phyloP scores from a whole-genome alignment of 2,888 invertebrate genomes.

The Agrochola macilenta region DNA sequence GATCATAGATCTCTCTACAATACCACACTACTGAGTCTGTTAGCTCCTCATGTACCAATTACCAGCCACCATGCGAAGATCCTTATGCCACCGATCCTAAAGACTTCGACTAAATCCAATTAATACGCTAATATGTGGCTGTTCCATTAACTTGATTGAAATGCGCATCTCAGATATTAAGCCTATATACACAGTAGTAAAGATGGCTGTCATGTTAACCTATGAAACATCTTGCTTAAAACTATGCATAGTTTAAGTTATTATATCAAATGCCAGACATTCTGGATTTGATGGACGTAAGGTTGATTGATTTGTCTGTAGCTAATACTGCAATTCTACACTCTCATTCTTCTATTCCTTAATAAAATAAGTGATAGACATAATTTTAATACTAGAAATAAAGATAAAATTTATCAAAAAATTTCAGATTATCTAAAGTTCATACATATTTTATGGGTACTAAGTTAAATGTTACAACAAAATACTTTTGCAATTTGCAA shows the following conservation, averaged over 20 bases:
- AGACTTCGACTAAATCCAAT: not conserved
- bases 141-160: conserved; percentile 55
- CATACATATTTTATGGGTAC: too few relatives aligned
- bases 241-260: conserved; percentile 27
- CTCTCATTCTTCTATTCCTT: too few relatives aligned
- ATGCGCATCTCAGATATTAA: conserved; percentile 42
- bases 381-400: too few relatives aligned
- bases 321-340: not conserved
- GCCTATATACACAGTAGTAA: conserved; percentile 22
- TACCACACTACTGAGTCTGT: not conserved
- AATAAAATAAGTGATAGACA: too few relatives aligned
- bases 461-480: too few relatives aligned
- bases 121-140: conserved; percentile 25
- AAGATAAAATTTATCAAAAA: too few relatives aligned
- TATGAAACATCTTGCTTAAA: conserved; percentile 25
- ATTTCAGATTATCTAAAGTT: too few relatives aligned
- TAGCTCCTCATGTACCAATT: too few relatives aligned
- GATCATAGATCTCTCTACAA: not conserved
- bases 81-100: too few relatives aligned
- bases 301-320: conserved; percentile 9
- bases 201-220: conserved; percentile 34
- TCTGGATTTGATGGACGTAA: conserved; percentile 16
- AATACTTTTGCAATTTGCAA: too few relatives aligned
- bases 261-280: conserved; percentile 25
- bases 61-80: too few relatives aligned